Conservation (phyloP, 2,888 invertebrate species). For the Sinodicranocentrus sp. region DNA sequence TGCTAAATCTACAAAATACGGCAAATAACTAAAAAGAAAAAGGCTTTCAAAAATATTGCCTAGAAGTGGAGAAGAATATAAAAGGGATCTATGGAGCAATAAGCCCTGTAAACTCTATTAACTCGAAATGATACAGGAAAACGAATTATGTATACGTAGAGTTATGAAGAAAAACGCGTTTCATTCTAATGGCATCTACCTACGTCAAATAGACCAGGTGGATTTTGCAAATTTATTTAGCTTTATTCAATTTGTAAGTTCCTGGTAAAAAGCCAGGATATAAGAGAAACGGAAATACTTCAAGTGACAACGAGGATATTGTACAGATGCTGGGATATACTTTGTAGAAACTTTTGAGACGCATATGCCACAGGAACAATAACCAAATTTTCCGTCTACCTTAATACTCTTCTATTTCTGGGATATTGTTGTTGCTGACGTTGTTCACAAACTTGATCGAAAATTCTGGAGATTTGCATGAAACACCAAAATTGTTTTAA, state of each 20-base stretch:
- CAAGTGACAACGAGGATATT: too few species aligned
- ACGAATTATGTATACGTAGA: neutral
- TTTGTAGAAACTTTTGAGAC: neutral
- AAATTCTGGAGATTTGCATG: slow-evolving; percentile 56
- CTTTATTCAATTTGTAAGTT: neutral
- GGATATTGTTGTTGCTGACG: too few species aligned
- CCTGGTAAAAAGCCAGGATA: neutral
- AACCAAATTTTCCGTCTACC: too few species aligned
- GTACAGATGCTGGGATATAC: too few species aligned
- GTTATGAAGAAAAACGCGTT: slow-evolving; percentile 4
- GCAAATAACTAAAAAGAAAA: too few species aligned
- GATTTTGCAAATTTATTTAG: slow-evolving; percentile 6
- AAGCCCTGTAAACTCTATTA: too few species aligned
- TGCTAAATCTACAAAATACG: too few species aligned
- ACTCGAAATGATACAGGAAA: slow-evolving; percentile 37
- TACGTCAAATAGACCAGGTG: slow-evolving; percentile 29
- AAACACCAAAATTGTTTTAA: slow-evolving; percentile 53
- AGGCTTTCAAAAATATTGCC: too few species aligned
- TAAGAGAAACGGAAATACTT: neutral
- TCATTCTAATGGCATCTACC: neutral
- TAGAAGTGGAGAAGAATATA: too few species aligned
- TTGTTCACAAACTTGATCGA: slow-evolving; percentile 1
- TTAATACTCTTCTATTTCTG: too few species aligned
- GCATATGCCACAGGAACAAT: too few species aligned
- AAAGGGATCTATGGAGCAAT: too few species aligned